Conservation (phyloP, 1,140 invertebrate genomes). For the Ganaspis sp. region DNA sequence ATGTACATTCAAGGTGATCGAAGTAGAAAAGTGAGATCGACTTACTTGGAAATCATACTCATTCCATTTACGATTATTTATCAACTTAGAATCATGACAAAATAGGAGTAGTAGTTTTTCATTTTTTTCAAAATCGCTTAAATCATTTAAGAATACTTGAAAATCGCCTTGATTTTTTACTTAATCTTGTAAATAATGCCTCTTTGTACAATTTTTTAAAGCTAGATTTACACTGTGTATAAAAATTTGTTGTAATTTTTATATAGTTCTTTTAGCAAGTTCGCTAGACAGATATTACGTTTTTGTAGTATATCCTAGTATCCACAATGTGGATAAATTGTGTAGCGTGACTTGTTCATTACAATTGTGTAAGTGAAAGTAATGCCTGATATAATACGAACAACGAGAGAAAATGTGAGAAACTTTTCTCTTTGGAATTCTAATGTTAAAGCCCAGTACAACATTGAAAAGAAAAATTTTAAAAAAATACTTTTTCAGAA, state of each 20-base stretch:
- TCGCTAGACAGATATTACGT: conserved; percentile 42
- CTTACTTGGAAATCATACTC: conserved; percentile 24
- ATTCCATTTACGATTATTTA: conserved; percentile 38
- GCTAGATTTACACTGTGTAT: conserved; percentile 34
- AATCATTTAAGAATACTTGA: neutral
- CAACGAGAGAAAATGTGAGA: neutral
- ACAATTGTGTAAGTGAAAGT: conserved; percentile 30
- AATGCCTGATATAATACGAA: conserved; percentile 32
- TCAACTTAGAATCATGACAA: conserved; percentile 29
- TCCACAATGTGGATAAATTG: conserved; percentile 49
- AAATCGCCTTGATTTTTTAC: neutral
- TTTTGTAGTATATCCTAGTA: conserved; percentile 42
- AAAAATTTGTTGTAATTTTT: conserved; percentile 49
- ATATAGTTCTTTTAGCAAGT: conserved; percentile 55
- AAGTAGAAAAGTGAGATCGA: neutral
- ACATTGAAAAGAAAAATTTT: conserved; percentile 34
- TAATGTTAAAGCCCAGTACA: conserved; percentile 34
- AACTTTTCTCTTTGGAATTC: neutral
- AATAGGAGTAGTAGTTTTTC: neutral
- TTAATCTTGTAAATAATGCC: conserved; percentile 38
- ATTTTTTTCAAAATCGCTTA: neutral
- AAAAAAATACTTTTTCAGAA: conserved; percentile 31
- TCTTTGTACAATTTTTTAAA: conserved; percentile 38
- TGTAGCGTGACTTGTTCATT: conserved; percentile 39
- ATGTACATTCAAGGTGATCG: neutral